Conservation (phyloP, 2,797 vertebrate genomes). For the Molothrus aeneus region DNA sequence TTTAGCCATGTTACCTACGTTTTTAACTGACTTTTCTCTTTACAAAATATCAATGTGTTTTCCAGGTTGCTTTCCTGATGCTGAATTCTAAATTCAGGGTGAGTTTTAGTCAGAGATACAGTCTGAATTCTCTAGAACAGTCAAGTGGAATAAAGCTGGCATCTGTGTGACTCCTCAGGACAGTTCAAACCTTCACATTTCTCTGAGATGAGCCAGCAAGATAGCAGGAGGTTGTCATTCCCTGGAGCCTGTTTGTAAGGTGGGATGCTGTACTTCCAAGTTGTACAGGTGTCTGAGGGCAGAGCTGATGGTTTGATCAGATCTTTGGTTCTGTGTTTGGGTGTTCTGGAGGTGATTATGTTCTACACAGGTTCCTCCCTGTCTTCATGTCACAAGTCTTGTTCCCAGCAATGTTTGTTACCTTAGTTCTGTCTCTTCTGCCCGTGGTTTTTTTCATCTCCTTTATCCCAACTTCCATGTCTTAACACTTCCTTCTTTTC, state of each 20-base stretch:
- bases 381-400: neutral
- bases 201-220: neutral
- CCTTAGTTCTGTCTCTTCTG: neutral
- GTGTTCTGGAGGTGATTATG: neutral
- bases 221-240: neutral
- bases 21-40: neutral
- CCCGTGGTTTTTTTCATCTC: neutral
- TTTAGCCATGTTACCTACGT: neutral
- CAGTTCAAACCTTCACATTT: neutral
- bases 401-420: neutral
- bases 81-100: neutral
- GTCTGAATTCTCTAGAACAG: neutral
- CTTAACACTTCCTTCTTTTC: neutral
- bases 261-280: neutral
- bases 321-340: neutral
- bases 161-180: neutral
- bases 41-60: neutral
- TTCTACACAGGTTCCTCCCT: neutral
- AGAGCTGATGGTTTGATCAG: neutral
- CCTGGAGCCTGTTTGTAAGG: neutral
- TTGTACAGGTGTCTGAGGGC: neutral
- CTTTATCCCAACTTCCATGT: neutral
- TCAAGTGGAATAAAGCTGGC: neutral
- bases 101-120: neutral
- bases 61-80: neutral